Evolutionary conservation across 35 echinoderm and acorn worm genomes (phyloP).

Genomic region (Apostichopus japonicus): DNA sequence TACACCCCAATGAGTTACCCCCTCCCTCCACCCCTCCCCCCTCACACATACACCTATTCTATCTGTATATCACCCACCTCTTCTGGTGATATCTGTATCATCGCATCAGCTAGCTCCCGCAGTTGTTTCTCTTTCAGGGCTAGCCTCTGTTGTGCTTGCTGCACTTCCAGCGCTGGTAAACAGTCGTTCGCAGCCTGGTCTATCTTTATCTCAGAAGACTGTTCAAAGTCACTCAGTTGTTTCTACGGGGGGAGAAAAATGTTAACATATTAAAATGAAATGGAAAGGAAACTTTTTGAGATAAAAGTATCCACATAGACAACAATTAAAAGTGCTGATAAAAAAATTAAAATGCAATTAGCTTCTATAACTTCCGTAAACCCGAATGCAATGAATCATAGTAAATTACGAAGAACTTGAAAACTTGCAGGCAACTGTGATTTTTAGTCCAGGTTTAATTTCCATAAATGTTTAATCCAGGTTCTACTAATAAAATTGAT

Average conservation of each 20-base stretch:
- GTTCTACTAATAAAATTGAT: too few species aligned
- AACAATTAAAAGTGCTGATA: too few species aligned
- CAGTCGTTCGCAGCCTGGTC: conserved; percentile 17
- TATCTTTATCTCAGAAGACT: conserved; percentile 59
- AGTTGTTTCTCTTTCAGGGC: conserved; percentile 86
- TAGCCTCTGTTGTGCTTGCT: conserved; percentile 84
- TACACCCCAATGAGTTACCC: too few species aligned
- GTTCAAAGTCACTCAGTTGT: conserved; percentile 94
- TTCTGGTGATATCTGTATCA: conserved; percentile 90
- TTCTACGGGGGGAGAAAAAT: conserved; percentile 57
- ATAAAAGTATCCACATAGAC: not conserved
- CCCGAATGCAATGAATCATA: too few species aligned
- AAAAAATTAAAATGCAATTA: too few species aligned
- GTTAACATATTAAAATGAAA: not conserved
- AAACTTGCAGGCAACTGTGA: too few species aligned
- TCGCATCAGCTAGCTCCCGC: conserved; percentile 89
- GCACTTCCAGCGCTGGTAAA: conserved; percentile 69
- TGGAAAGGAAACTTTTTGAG: not conserved
- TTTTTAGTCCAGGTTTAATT: too few species aligned
- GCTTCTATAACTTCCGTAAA: too few species aligned
- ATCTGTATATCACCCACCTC: conserved; percentile 55
- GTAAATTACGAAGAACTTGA: too few species aligned
- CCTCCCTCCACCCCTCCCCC: too few species aligned
- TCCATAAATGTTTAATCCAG: too few species aligned
- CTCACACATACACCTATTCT: not conserved